phyloP scores from a whole-genome alignment of 2,113 vertebrate genomes.

The Mandrillus leucophaeus region DNA sequence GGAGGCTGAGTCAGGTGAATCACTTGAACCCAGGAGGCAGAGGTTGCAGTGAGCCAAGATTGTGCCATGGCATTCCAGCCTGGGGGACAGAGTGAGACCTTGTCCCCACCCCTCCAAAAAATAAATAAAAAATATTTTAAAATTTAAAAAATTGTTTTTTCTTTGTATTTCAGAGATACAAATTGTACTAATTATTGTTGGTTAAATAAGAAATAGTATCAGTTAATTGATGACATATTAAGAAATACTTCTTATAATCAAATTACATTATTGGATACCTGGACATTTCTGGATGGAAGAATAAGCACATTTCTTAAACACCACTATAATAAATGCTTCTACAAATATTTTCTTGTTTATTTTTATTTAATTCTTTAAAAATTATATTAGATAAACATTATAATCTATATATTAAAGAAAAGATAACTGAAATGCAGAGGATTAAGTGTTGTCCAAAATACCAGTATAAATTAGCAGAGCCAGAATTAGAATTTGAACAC shows the following conservation, averaged over 20 bases:
- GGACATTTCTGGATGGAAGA: neutral
- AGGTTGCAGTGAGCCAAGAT: no score
- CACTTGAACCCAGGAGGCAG: no score
- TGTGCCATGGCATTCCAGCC: no score
- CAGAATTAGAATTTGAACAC: neutral
- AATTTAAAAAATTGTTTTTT: neutral
- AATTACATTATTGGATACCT: conserved; percentile 10
- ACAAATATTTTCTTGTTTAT: neutral
- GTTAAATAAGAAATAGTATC: neutral
- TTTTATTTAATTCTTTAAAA: neutral
- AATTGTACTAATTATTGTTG: conserved; percentile 2
- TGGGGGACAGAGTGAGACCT: no score
- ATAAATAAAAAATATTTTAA: no score
- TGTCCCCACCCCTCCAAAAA: no score
- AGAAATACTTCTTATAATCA: conserved; percentile 41
- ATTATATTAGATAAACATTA: neutral
- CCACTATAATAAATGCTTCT: neutral
- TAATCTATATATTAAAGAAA: neutral
- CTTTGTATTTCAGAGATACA: neutral
- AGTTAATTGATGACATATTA: neutral
- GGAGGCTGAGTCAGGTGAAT: no score
- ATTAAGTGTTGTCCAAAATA: neutral
- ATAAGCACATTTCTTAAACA: neutral
- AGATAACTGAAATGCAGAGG: neutral
- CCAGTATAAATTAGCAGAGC: neutral